These are phyloP conservation scores for Andrena chrysosceles DNA, from an alignment of 2,888 invertebrate genomes.

Conservation along the genomic window DNA sequence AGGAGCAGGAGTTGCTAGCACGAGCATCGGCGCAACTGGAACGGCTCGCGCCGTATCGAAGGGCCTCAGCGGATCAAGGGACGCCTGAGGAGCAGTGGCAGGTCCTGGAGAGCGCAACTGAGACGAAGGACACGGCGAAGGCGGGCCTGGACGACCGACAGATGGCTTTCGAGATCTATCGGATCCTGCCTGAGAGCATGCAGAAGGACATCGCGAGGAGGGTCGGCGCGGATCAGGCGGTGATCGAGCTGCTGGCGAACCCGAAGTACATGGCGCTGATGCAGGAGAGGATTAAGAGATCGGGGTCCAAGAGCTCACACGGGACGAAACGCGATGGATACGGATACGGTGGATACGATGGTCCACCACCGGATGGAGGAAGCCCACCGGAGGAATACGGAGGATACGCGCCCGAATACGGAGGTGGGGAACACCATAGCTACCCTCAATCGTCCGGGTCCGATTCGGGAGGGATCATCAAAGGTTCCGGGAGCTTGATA, in stretches of 20 bases:
- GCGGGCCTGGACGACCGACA: constrained; percentile 25
- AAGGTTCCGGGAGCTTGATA: constrained; percentile 75
- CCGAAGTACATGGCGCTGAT: constrained; percentile 73
- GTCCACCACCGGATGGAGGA: constrained; percentile 12
- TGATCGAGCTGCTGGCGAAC: constrained; percentile 71
- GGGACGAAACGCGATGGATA: constrained; percentile 29
- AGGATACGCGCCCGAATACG: constrained; percentile 20
- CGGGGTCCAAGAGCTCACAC: constrained; percentile 20
- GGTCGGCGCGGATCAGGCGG: constrained; percentile 65
- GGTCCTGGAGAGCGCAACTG: constrained; percentile 14
- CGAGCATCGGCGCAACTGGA: constrained; percentile 75
- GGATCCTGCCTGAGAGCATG: constrained; percentile 56
- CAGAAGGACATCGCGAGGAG: constrained; percentile 60
- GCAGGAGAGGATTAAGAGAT: constrained; percentile 78
- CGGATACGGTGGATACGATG: constrained; percentile 55
- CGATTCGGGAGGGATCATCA: constrained; percentile 54
- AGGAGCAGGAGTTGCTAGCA: constrained; percentile 19
- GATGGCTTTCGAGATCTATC: constrained; percentile 46
- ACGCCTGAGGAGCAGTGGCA: constrained; percentile 18
- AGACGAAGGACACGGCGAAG: background rate
- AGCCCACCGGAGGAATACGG: constrained; percentile 17
- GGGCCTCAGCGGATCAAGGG: constrained; percentile 34
- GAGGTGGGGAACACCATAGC: background rate
- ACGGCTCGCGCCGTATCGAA: constrained; percentile 77
- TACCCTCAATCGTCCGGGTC: constrained; percentile 26